Evolutionary conservation across 2,113 vertebrate species (phyloP), one percentile per base, ranked within the genome.

Genomic region (Nycticebus coucang): DNA sequence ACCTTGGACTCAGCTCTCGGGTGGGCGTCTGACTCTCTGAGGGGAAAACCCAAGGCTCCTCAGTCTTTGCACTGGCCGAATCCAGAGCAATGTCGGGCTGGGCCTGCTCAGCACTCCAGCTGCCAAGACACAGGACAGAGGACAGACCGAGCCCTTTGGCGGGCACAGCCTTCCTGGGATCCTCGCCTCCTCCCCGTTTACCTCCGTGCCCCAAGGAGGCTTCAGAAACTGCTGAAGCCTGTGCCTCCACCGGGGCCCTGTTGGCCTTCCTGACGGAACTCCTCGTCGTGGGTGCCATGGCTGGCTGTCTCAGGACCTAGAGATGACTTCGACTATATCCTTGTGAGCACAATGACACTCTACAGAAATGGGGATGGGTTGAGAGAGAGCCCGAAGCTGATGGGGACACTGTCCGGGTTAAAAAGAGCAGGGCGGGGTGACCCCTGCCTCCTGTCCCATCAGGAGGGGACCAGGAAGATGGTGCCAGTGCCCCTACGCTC

Each of bases 91-190:
- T 17, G 8, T 21, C 17, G 18, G n/a, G 68, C n/a, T 50, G 1
- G 45, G 45, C 1, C 8, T 8, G 45, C 68, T 9, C 19, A 9
- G 35, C 14, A 28, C 28, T 37, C 11, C 22, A 2, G 0, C 62
- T 35, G 64, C 74, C 50, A 33, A 37, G 66, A 74, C 15, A 35
- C 57, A 50, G 7, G 45, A 50, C 45, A 50, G 45, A 2, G 8
- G 4, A 45, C 0, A 66, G 18, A 91, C 50, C 30, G 53, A 77
- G 98, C 98, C 98, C 98, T 98, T 95, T 95, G 95, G 97, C n/a
- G 10, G 10, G 69, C 19, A 72, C 35, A 33, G 15, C 7, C 35
- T 72, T 72, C 19, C 7, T 68, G 8, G 18, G n/a, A 18, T 19
- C n/a, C 19, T 37, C 69, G n/a, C 19, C 19, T n/a, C 69, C 2